A percentile compares a stretch with the other conserved stretches of the same genome.
These are phyloP conservation scores for Schizopygopsis pylzovi DNA, from an alignment of 2,797 vertebrate species.

Conservation along the genomic window DNA sequence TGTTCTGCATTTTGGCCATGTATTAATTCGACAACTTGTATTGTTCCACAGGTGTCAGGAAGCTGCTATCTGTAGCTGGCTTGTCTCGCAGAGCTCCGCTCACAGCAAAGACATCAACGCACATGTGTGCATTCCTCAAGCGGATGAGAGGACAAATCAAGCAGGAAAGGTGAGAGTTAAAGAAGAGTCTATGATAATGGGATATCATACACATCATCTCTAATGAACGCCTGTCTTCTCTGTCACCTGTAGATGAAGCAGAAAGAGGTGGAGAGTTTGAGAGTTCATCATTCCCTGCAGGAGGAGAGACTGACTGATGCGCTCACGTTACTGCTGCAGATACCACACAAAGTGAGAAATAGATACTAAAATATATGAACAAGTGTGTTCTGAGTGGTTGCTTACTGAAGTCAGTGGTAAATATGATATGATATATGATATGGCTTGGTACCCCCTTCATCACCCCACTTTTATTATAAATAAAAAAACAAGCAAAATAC, in stretches of 20 bases:
- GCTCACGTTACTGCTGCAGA: constrained; percentile 72
- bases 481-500: neutral
- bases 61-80: constrained; percentile 50
- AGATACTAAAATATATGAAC: neutral
- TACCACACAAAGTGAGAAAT: constrained; percentile 70
- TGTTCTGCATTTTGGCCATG: neutral
- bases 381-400: neutral
- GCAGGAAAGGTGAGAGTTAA: constrained; percentile 60
- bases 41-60: constrained; percentile 69
- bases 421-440: neutral
- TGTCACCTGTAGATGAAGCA: constrained; percentile 56
- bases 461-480: neutral
- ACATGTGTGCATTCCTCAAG: neutral
- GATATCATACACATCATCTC: neutral
- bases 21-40: neutral
- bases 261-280: constrained; percentile 57
- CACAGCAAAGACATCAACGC: constrained; percentile 49
- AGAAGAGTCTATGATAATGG: neutral
- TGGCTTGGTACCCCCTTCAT: neutral
- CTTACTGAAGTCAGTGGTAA: neutral
- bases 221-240: neutral
- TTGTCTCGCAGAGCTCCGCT: constrained; percentile 54
- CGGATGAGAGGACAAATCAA: constrained; percentile 22
- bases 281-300: constrained; percentile 57
- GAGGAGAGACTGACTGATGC: constrained; percentile 76